Conservation (phyloP, 2,113 vertebrate genomes). For the Megaceryle maxima region DNA sequence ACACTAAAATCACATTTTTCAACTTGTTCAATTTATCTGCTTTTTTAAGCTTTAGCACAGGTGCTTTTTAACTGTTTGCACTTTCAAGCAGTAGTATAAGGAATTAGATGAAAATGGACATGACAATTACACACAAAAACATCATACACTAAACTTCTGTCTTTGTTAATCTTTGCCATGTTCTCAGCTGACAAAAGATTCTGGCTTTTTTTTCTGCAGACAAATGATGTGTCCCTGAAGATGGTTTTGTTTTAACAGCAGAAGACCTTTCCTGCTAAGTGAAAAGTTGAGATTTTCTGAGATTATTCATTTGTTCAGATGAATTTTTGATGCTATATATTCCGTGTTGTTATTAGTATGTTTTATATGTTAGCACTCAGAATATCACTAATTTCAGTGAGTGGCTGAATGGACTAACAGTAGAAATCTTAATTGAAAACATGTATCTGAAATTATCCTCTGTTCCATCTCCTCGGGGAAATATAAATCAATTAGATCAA, state of each 20-base stretch:
- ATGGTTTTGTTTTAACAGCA: not conserved
- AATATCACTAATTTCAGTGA: not conserved
- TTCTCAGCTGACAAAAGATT: not conserved
- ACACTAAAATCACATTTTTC: not conserved
- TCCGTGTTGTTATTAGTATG: not conserved
- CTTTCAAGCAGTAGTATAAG: not conserved
- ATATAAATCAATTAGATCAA: not conserved
- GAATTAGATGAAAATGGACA: not conserved
- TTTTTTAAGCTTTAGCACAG: not conserved
- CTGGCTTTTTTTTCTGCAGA: not conserved
- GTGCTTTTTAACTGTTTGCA: not conserved
- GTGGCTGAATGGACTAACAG: not conserved
- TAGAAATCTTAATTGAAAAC: not conserved
- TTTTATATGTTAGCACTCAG: not conserved
- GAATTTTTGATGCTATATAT: not conserved
- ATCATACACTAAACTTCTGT: not conserved
- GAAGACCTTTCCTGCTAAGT: not conserved
- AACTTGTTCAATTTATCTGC: not conserved
- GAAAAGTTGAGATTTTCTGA: not conserved
- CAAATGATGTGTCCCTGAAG: not conserved
- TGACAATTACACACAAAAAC: conserved; percentile 3
- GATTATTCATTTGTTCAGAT: not conserved
- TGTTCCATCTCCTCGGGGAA: not conserved
- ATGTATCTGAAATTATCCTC: not conserved
- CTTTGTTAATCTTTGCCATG: not conserved